Percentiles rank a stretch among this genome's conserved stretches.
Evolutionary conservation across 2,888 invertebrate genomes (phyloP).

Genomic region (Drepana falcataria): DNA sequence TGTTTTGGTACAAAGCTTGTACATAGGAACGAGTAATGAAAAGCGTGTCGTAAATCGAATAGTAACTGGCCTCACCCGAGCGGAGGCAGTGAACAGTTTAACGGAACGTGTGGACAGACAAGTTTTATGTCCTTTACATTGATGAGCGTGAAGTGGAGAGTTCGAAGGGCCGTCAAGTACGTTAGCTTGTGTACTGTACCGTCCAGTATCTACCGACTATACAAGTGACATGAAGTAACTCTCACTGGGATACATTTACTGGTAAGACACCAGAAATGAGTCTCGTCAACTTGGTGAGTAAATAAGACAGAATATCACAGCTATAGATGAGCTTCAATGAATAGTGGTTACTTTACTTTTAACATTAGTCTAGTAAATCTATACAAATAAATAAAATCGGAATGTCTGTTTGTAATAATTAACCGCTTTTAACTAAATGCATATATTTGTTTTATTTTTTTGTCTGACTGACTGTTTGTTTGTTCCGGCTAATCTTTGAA

Average conservation of each 20-base stretch:
- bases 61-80: slow-evolving; percentile 45
- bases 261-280: no score
- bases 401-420: no score
- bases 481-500: no score
- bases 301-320: no score
- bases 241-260: neutral
- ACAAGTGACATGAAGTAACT: slow-evolving; percentile 6
- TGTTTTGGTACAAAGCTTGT: slow-evolving; percentile 32
- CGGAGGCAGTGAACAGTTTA: slow-evolving; percentile 40
- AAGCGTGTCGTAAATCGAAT: slow-evolving; percentile 54
- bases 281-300: no score
- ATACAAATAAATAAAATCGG: no score
- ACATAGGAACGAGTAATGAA: slow-evolving; percentile 41
- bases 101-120: slow-evolving; percentile 51
- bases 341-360: no score
- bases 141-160: slow-evolving; percentile 52
- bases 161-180: slow-evolving; percentile 29
- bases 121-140: slow-evolving; percentile 64
- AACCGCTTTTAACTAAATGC: no score
- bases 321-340: no score
- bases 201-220: slow-evolving; percentile 5
- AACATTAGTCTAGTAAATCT: no score
- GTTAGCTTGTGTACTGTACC: slow-evolving; percentile 5
- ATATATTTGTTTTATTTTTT: no score
- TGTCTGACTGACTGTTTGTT: no score